Evolutionary conservation across 2,113 vertebrate genomes (phyloP).

Genomic region (Noctilio leporinus): DNA sequence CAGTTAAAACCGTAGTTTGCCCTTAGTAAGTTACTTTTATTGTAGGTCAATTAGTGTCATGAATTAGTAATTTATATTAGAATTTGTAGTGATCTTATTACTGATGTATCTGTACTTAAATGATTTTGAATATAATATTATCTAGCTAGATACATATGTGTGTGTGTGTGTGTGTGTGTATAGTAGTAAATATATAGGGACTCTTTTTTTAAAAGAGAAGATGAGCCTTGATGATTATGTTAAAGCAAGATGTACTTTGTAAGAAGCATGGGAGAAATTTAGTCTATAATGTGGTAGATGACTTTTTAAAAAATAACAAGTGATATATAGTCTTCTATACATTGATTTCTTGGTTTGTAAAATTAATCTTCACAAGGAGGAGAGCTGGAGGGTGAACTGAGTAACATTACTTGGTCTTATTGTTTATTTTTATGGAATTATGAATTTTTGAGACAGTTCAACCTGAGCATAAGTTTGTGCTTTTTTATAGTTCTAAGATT

Average conservation of each 20-base stretch:
- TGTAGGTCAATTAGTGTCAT: neutral
- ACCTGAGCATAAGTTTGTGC: neutral
- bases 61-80: neutral
- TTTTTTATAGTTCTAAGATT: constrained; percentile 21
- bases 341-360: neutral
- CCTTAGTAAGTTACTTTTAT: neutral
- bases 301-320: neutral
- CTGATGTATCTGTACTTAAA: neutral
- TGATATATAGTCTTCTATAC: neutral
- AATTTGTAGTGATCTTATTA: neutral
- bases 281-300: neutral
- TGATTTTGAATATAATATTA: neutral
- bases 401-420: neutral
- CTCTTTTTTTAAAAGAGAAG: neutral
- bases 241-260: neutral
- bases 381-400: neutral
- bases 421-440: neutral
- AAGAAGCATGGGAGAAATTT: neutral
- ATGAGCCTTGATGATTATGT: neutral
- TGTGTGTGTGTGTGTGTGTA: accelerated
- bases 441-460: constrained; percentile 18
- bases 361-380: neutral
- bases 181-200: neutral
- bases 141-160: neutral
- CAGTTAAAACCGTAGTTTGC: neutral